Evolutionary conservation across 64 coral and sea anemone species (phyloP), one percentile per base, ranked within the genome.

Genomic region (Actinia equina): DNA sequence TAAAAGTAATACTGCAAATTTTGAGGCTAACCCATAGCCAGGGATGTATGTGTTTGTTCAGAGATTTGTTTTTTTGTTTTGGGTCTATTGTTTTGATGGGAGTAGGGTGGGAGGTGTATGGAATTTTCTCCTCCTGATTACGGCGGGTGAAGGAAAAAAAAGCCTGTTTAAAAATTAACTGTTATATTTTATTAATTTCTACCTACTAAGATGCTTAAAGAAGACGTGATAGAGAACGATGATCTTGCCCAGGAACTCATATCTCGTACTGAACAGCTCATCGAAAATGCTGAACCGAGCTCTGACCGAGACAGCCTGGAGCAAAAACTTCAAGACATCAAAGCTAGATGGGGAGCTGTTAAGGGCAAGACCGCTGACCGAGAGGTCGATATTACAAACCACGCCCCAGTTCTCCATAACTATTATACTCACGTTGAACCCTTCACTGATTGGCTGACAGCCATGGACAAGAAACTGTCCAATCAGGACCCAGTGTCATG

Each of bases 181-280:
- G 1, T 65, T 65, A 2, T 42, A 14, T 15, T 74, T 74, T 15
- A 7, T 41, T 74, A 6, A 14, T 74, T 74, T 90, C 89, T 52
- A n/a, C 12, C 16, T 25, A 82, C 83, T 67, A 58, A 97, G 94
- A 85, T 97, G 64, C 82, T 97, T 44, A 93, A 93, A 70, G 94
- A 97, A 26, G 94, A 97, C 46, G 86, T 97, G 3, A 77, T 88
- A 69, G 91, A 97, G 30, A 90, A 87, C 20, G 91, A 97, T 77
- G 83, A 93, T n/a, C 79, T 97, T 17, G 91, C 94, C 23, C 87
- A 93, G 23, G 94, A 97, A 59, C 85, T 97, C 5, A 86, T 97
- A 77, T 89, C 70, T 57, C 88, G 94, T 7, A 77, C 91, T 60
- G 94, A 97, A 88, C 88, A 87, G 20, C 88, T 97, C 7, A 43